Conservation (phyloP, 2,113 vertebrate species). For the Eretmochelys imbricata region DNA sequence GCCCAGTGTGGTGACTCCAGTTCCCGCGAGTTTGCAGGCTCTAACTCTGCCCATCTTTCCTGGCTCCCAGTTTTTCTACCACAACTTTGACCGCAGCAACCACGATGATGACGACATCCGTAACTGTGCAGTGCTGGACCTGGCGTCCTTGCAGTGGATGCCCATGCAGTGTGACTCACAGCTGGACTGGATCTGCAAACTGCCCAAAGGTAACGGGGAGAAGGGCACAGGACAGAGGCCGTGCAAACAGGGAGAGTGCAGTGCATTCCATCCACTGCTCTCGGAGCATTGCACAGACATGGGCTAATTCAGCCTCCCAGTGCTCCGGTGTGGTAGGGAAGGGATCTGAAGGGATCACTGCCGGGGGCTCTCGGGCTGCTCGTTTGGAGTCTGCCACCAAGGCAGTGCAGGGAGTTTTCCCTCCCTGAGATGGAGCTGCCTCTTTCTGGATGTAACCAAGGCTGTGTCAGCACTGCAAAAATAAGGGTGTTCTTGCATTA, state of each 20-base stretch:
- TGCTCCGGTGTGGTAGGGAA: not conserved
- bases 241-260: not conserved
- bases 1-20: not conserved
- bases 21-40: not conserved
- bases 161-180: conserved; percentile 91
- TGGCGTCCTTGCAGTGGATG: conserved; percentile 93
- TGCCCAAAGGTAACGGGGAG: conserved; percentile 87
- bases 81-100: conserved; percentile 92
- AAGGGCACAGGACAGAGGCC: not conserved
- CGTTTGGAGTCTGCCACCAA: not conserved
- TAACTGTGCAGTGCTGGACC: conserved; percentile 88
- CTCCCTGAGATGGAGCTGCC: not conserved
- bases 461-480: not conserved
- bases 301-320: not conserved
- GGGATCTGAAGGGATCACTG: not conserved
- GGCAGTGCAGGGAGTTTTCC: not conserved
- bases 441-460: not conserved
- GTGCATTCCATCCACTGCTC: not conserved
- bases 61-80: conserved; percentile 87
- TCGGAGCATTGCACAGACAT: not conserved
- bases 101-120: conserved; percentile 83
- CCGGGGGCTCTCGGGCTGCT: not conserved
- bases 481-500: not conserved
- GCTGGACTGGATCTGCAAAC: conserved; percentile 98
- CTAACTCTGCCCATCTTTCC: not conserved